Evolutionary conservation across 2,888 invertebrate species (phyloP).

Genomic region (Cryptocephalus moraei): DNA sequence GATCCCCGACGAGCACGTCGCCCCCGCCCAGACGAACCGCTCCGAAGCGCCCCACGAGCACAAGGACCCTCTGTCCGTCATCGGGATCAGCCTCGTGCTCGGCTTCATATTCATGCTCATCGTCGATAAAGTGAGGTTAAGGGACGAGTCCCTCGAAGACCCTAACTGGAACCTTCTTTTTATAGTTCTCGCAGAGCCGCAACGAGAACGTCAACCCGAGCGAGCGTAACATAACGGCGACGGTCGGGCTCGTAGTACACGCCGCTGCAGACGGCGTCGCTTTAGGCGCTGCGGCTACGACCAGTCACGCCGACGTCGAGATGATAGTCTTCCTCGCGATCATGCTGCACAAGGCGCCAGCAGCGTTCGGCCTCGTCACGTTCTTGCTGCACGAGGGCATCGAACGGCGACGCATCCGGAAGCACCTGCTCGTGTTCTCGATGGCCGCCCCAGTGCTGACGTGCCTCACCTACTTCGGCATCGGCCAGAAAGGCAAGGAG

Average conservation of each 20-base stretch:
- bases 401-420: slow-evolving; percentile 77
- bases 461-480: slow-evolving; percentile 83
- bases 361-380: slow-evolving; percentile 97
- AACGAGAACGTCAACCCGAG: slow-evolving; percentile 50
- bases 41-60: slow-evolving; percentile 37
- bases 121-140: slow-evolving; percentile 63
- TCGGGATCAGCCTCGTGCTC: slow-evolving; percentile 85
- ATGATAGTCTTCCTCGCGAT: slow-evolving; percentile 97
- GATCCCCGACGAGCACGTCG: slow-evolving; percentile 26
- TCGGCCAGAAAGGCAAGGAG: slow-evolving; percentile 89
- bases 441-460: slow-evolving; percentile 85
- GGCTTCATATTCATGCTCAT: slow-evolving; percentile 98
- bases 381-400: slow-evolving; percentile 92
- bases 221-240: slow-evolving; percentile 82
- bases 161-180: not conserved
- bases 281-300: slow-evolving; percentile 94
- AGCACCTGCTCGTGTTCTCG: slow-evolving; percentile 86
- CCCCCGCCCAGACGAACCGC: slow-evolving; percentile 22
- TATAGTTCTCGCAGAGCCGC: slow-evolving; percentile 41
- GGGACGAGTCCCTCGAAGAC: too few species aligned
- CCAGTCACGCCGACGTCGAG: slow-evolving; percentile 92
- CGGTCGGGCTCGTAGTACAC: slow-evolving; percentile 93
- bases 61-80: slow-evolving; percentile 63
- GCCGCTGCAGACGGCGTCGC: slow-evolving; percentile 98
- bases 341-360: slow-evolving; percentile 98